phyloP scores from a whole-genome alignment of 2,888 invertebrate species.

The Phalera bucephala region DNA sequence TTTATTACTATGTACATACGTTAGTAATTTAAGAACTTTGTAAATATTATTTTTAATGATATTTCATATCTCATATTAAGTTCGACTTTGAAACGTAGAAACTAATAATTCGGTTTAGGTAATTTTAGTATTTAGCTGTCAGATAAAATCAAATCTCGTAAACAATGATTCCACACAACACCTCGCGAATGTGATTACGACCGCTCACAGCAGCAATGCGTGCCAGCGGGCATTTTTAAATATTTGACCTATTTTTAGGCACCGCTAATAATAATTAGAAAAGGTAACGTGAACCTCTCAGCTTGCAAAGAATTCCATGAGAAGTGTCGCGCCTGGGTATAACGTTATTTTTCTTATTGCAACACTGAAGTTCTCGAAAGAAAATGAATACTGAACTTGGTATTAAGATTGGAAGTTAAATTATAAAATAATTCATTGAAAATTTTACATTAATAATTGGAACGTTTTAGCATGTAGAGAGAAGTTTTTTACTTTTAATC shows the following conservation, averaged over 20 bases:
- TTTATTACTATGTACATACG: too few species aligned
- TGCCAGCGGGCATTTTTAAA: slow-evolving; percentile 76
- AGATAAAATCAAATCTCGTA: slow-evolving; percentile 21
- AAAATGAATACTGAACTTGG: too few species aligned
- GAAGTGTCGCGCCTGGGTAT: slow-evolving; percentile 35
- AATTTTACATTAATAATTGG: too few species aligned
- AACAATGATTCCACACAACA: slow-evolving; percentile 40
- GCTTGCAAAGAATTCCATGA: slow-evolving; percentile 52
- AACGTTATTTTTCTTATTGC: slow-evolving; percentile 37
- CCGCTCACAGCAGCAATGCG: slow-evolving; percentile 57
- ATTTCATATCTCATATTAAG: too few species aligned
- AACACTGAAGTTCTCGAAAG: slow-evolving; percentile 29
- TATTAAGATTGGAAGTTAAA: too few species aligned
- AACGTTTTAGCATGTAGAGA: too few species aligned
- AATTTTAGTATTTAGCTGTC: slow-evolving; percentile 4
- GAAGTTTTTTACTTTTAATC: too few species aligned
- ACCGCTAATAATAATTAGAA: slow-evolving; percentile 78
- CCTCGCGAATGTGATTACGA: slow-evolving; percentile 61
- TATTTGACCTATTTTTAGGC: slow-evolving; percentile 80
- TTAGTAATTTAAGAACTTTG: too few species aligned
- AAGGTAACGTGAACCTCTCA: slow-evolving; percentile 80
- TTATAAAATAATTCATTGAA: too few species aligned
- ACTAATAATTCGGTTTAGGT: too few species aligned
- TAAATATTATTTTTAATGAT: too few species aligned
- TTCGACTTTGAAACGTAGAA: too few species aligned